Evolutionary conservation across 2,888 invertebrate species (phyloP), one percentile per base, ranked within the genome.

Genomic region (Cryptus armator): DNA sequence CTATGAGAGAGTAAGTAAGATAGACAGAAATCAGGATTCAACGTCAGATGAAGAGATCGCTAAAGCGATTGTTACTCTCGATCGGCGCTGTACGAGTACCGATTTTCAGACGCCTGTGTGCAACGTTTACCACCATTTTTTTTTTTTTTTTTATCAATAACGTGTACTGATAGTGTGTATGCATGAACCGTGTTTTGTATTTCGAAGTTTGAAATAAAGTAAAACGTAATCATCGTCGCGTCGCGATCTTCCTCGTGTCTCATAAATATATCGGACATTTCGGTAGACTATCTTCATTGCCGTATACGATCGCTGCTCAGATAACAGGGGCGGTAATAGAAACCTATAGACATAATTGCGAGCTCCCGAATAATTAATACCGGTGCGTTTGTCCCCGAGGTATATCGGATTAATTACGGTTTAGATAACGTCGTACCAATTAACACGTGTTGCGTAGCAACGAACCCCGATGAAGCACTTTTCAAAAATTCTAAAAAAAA

Each of bases 401-500:
- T 10, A 5, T 48, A 64, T 64, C 87, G 86, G 85, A 85, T 88
- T 91, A 90, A 91, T 90, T 89, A 88, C 88, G 88, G 88, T 90
- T 90, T 89, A 89, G 88, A 88, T 89, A 90, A 89, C 89, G 87
- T 87, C 86, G 64, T 79, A 85, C 86, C 88, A 89, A 90, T 91
- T 90, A 90, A 90, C 90, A 89, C 87, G 9, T 86, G 88, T 86
- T 88, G 88, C 88, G 87, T 83, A 77, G 72, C 82, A 37, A 67
- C 43, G 64, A 72, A 72, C 82, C 29, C 51, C 29, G 62, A 24
- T 56, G 12, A 19, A 3, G 4, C 24, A 19, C 56, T 24, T 24
- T 12, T 10, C 2, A 24, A 19, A 1, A 19, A 24, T 5, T 24
- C 19, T 9, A 12, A 5, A 37, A 37, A 37, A 37, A 37, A 37